These are phyloP conservation scores for Phthorimaea operculella DNA, from an alignment of 1,140 invertebrate genomes.

Conservation along the genomic window DNA sequence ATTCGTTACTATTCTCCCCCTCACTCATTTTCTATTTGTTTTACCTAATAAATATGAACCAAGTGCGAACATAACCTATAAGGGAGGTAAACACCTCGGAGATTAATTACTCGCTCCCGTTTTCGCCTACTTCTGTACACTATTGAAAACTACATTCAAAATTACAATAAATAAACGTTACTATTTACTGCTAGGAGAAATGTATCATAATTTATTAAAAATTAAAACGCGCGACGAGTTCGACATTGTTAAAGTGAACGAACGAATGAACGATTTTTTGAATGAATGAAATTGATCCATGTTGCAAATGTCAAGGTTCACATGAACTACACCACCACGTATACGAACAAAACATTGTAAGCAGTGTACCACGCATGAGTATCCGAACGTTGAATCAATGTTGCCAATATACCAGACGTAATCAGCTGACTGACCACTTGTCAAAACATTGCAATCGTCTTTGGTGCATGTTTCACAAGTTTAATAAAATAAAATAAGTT, in stretches of 20 bases:
- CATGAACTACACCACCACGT: no score
- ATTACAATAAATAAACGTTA: background rate
- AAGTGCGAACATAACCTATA: conserved; percentile 58
- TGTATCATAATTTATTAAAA: conserved; percentile 19
- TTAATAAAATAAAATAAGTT: no score
- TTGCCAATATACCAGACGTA: conserved; percentile 26
- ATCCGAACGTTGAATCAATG: background rate
- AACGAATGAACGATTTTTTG: conserved; percentile 1
- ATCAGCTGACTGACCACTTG: conserved; percentile 38
- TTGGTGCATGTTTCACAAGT: no score
- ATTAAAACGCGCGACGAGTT: conserved; percentile 25
- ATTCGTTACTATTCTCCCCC: conserved; percentile 28
- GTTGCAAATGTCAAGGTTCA: no score
- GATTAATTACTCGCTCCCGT: background rate
- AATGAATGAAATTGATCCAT: no score
- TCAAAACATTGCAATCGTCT: conserved; percentile 9
- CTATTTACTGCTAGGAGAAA: background rate
- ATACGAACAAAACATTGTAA: no score
- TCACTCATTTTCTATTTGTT: conserved; percentile 47
- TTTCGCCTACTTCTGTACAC: background rate
- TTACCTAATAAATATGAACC: conserved; percentile 34
- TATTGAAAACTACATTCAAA: background rate
- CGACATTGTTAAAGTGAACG: conserved; percentile 9
- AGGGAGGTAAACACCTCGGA: conserved; percentile 23
- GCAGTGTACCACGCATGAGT: no score